Evolutionary conservation across 2,797 vertebrate genomes (phyloP).

Genomic region (Melanotaenia parkinsoni): DNA sequence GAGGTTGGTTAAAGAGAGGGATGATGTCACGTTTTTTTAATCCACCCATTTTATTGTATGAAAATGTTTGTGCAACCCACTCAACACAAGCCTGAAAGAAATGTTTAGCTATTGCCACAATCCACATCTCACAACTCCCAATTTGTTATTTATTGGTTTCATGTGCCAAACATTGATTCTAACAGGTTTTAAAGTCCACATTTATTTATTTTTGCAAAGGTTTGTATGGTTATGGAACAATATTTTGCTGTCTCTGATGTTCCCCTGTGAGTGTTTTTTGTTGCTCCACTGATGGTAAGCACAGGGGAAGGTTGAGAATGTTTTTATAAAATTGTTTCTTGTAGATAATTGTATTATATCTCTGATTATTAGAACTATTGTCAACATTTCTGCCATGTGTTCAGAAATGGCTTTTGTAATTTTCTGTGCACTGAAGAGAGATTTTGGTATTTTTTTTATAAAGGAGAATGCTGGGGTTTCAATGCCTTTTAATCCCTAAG

Average conservation of each 20-base stretch:
- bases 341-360: constrained; percentile 87
- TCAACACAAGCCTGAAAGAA: constrained; percentile 47
- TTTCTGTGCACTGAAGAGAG: constrained; percentile 86
- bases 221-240: constrained; percentile 69
- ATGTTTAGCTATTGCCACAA: constrained; percentile 39
- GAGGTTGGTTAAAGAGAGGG: constrained; percentile 11
- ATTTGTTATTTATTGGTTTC: constrained; percentile 63
- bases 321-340: constrained; percentile 81
- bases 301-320: constrained; percentile 72
- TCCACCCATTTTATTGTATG: constrained; percentile 53
- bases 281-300: constrained; percentile 61
- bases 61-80: constrained; percentile 64
- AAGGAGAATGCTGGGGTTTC: constrained; percentile 67
- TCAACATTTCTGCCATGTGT: constrained; percentile 79
- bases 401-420: constrained; percentile 88
- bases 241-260: constrained; percentile 68
- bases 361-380: constrained; percentile 81
- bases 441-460: constrained; percentile 90
- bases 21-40: constrained; percentile 49
- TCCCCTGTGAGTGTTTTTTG: constrained; percentile 52
- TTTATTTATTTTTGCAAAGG: constrained; percentile 81
- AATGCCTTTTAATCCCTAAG: constrained; percentile 62
- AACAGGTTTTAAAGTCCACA: constrained; percentile 78
- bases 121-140: constrained; percentile 48
- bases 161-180: constrained; percentile 77